Percentiles rank a stretch among this genome's conserved stretches.
Conservation (phyloP, 2,888 invertebrate species). For the Hetaerina titia region DNA sequence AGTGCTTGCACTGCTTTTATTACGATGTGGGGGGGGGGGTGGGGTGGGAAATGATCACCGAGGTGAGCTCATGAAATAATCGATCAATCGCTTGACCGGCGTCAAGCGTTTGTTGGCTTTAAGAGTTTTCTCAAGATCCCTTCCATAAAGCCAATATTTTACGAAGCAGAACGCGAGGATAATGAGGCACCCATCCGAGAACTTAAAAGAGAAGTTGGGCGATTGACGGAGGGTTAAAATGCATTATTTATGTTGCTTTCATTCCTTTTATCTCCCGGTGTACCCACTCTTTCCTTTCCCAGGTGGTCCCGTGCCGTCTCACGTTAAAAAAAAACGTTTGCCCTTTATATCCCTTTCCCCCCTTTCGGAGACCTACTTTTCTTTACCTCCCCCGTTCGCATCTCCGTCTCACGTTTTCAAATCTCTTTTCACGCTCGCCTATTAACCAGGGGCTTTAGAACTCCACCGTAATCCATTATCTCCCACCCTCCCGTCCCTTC, state of each 20-base stretch:
- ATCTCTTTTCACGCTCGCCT: neutral
- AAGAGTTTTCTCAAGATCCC: neutral
- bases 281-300: slow-evolving; percentile 7
- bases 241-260: slow-evolving; percentile 43
- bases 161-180: slow-evolving; percentile 27
- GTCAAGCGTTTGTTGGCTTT: neutral
- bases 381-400: neutral
- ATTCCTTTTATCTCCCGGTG: slow-evolving; percentile 19
- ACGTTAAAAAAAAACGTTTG: neutral
- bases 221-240: slow-evolving; percentile 9
- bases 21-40: no score
- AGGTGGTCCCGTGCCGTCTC: slow-evolving; percentile 46
- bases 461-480: neutral
- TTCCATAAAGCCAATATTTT: neutral
- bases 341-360: neutral
- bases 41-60: neutral
- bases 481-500: neutral
- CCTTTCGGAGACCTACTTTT: neutral
- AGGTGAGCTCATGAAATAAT: neutral
- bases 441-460: neutral
- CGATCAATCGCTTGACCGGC: neutral
- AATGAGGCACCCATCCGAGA: neutral
- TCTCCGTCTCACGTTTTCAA: neutral
- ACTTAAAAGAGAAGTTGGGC: neutral
- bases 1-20: no score